These are phyloP conservation scores for Nephrotoma appendiculata DNA, from an alignment of 2,888 invertebrate genomes.

Conservation along the genomic window DNA sequence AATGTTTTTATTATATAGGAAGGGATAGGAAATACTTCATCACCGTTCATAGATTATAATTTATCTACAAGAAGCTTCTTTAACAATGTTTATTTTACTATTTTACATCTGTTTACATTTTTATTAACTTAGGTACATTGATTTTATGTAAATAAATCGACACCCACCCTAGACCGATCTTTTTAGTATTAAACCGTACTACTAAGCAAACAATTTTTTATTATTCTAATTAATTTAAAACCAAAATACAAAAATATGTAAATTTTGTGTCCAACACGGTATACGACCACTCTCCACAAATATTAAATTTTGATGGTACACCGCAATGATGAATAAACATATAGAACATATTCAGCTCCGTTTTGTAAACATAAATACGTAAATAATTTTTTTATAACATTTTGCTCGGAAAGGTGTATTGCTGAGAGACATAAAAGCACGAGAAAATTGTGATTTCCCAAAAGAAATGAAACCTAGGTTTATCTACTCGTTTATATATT, in stretches of 20 bases:
- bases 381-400: neutral
- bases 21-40: no score
- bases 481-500: neutral
- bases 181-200: neutral
- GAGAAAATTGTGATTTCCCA: neutral
- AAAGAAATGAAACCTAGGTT: neutral
- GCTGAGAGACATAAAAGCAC: neutral
- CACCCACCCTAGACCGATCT: neutral
- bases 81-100: neutral
- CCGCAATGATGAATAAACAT: neutral
- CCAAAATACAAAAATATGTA: neutral
- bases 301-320: neutral
- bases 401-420: neutral
- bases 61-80: no score
- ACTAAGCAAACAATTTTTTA: neutral
- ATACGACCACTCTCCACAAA: neutral
- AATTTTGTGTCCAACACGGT: neutral
- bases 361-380: neutral
- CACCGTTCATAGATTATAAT: no score
- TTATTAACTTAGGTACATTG: neutral
- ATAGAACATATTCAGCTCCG: neutral
- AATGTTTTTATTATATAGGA: no score
- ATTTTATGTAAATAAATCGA: neutral
- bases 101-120: neutral
- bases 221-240: neutral